phyloP scores from a whole-genome alignment of 1,140 invertebrate genomes.

The Drosophila gunungcola region DNA sequence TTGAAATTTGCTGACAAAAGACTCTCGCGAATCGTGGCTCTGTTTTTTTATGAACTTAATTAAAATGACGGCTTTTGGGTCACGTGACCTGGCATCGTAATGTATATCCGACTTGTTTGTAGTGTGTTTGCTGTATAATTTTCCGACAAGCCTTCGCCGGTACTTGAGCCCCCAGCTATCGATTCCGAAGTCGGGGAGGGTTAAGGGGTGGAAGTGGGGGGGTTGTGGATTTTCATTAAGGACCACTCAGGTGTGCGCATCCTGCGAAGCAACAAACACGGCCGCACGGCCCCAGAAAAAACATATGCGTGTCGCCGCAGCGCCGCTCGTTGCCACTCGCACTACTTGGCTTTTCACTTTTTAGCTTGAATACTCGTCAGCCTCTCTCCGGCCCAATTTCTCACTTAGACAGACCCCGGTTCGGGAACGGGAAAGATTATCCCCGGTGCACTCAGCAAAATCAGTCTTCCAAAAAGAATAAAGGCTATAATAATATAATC shows the following conservation, averaged over 20 bases:
- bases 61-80: conserved; percentile 75
- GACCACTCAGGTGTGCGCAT: conserved; percentile 75
- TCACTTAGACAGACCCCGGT: conserved; percentile 48
- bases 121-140: conserved; percentile 43
- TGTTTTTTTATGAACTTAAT: conserved; percentile 84
- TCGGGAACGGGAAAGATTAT: conserved; percentile 34
- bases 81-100: conserved; percentile 79
- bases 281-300: conserved; percentile 61
- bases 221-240: conserved; percentile 62
- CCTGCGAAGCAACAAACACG: conserved; percentile 68
- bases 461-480: no score
- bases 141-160: conserved; percentile 40
- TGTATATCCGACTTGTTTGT: conserved; percentile 78
- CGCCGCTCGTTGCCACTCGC: conserved; percentile 78
- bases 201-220: background rate
- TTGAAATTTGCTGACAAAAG: conserved; percentile 67
- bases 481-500: no score
- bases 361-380: conserved; percentile 76
- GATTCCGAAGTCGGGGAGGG: conserved; percentile 23
- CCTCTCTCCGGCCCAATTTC: conserved; percentile 64
- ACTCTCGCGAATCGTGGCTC: conserved; percentile 54
- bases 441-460: conserved; percentile 4
- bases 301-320: conserved; percentile 78
- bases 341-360: conserved; percentile 84
- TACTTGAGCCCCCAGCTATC: conserved; percentile 38